Conservation (phyloP, 2,888 invertebrate genomes). For the Amphipyra tragopoginis region DNA sequence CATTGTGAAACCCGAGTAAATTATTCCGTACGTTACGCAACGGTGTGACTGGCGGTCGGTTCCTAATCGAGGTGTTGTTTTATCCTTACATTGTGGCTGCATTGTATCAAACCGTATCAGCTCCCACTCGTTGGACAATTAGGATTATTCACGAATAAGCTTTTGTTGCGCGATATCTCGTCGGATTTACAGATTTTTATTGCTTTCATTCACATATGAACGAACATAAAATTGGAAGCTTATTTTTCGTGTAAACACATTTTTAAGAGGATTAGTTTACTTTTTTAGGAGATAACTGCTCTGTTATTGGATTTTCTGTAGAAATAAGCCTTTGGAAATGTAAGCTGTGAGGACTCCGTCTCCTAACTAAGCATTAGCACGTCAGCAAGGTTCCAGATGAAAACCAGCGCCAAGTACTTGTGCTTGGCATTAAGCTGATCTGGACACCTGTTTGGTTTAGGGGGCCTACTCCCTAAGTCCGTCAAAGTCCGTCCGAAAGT, state of each 20-base stretch:
- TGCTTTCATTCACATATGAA: constrained; percentile 13
- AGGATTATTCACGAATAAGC: constrained; percentile 31
- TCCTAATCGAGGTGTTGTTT: constrained; percentile 14
- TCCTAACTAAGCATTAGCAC: no score
- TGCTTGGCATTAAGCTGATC: no score
- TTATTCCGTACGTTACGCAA: neutral
- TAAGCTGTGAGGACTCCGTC: no score
- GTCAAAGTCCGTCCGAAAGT: no score
- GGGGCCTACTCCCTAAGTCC: no score
- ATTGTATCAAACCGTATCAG: constrained; percentile 32
- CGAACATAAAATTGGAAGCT: constrained; percentile 9
- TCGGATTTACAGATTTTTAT: constrained; percentile 13
- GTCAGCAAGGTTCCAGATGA: no score
- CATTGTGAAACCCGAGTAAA: no score
- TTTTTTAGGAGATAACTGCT: no score
- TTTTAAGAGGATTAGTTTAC: neutral
- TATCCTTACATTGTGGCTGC: constrained; percentile 33
- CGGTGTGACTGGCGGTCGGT: constrained; percentile 18
- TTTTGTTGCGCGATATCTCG: constrained; percentile 11
- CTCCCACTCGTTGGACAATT: constrained; percentile 29
- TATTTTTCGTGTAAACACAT: neutral
- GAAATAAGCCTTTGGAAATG: no score
- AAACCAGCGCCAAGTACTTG: no score
- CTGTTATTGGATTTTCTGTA: no score
- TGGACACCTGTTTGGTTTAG: no score